Base-by-base conservation (phyloP, 2,888 invertebrate species). In the Watsonalla cultraria region DNA sequence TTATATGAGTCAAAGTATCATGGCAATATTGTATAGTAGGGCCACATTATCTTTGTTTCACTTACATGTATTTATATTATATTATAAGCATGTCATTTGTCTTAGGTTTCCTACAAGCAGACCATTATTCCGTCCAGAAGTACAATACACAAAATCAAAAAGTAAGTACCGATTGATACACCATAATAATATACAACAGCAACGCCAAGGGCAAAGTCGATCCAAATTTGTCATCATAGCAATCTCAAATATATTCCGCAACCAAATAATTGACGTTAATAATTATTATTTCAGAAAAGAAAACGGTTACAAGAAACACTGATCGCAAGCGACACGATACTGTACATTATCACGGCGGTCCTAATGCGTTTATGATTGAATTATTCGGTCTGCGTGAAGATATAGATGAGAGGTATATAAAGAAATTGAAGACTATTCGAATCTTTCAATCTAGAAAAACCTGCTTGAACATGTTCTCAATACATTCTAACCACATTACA, bases 301-400 rank as follows among this genome's bases (percentile, higher is more conserved):
- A 55, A 15, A 62, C 71, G 7, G 13, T 50, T 0, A 46, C 55
- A 11, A 42, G 11, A 42, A 42, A 42, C 0, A 11, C 11, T 5
- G 2, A 11, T 11, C 42, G 9, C 8, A 42, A 8, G 9, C 53
- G 62, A 37, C 45, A 58, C 6, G 68, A 71, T 0, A 54, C 58
- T 5, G 57, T 62, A 2, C 9, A 11, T 0, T 80, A 78, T 56
- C 58, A 67, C 0, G 92, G 93, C 0, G 76, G 78, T 46, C 77
- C 84, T 0, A 93, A 94, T 72, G 94, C 93, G 0, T 94, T 94
- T 70, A 87, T 90, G 14, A 80, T 95, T 47, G 94, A 94, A 72
- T 70, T 94, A 14, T 92, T 92, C 62, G 92, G 91, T 2, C 76
- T 92, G 14, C 75, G 86, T 4, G 82, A 91, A 0, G 86, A 87